These are phyloP conservation scores for Scaptomyza graminum DNA, from an alignment of 1,140 invertebrate species.

Conservation along the genomic window DNA sequence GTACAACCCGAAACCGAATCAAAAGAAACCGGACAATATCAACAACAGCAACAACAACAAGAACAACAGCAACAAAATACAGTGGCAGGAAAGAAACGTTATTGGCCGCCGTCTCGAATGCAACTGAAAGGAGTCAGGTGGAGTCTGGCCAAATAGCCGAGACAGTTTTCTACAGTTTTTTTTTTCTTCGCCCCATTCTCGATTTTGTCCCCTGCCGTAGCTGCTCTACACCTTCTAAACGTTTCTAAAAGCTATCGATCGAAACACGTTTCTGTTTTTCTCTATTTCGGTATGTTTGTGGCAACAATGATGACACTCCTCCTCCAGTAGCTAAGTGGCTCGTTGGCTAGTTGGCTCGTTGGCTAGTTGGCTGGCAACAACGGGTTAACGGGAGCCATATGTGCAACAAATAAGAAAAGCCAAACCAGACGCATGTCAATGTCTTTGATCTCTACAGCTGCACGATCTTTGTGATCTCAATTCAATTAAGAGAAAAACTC, in stretches of 20 bases:
- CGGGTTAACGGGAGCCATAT: conserved; percentile 7
- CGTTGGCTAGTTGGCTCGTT: neutral
- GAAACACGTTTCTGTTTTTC: conserved; percentile 40
- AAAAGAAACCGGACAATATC: conserved; percentile 18
- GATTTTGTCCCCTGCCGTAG: neutral
- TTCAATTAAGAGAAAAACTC: conserved; percentile 39
- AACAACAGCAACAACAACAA: conserved; percentile 40
- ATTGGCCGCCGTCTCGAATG: conserved; percentile 62
- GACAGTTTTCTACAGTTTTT: conserved; percentile 54
- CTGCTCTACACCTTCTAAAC: conserved; percentile 6
- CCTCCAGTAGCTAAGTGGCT: neutral
- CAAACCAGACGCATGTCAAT: conserved; percentile 52
- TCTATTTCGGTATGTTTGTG: conserved; percentile 5
- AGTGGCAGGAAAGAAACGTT: conserved; percentile 27
- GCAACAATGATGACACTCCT: conserved; percentile 26
- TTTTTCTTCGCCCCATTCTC: neutral
- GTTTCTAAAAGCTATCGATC: conserved; percentile 32
- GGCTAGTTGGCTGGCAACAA: conserved; percentile 3
- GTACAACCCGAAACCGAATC: neutral
- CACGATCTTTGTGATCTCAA: conserved; percentile 39
- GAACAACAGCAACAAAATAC: conserved; percentile 10
- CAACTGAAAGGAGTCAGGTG: conserved; percentile 72
- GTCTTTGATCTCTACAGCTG: conserved; percentile 16
- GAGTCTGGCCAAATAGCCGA: conserved; percentile 17
- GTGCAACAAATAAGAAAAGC: conserved; percentile 6